These are phyloP conservation scores for Macrophya alboannulata DNA, from an alignment of 2,888 invertebrate species.

Conservation along the genomic window DNA sequence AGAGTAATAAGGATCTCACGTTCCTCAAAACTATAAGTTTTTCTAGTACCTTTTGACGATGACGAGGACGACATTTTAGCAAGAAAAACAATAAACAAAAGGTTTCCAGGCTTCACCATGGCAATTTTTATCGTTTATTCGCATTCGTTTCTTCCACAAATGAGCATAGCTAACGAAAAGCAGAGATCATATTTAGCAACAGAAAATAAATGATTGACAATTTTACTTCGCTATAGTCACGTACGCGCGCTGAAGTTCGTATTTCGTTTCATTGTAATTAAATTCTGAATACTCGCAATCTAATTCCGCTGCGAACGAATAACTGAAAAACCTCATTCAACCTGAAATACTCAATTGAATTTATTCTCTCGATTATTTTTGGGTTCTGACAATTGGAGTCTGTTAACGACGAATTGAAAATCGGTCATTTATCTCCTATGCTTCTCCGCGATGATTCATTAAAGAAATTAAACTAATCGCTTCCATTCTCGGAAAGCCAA, in stretches of 20 bases:
- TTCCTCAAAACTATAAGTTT: slow-evolving; percentile 73
- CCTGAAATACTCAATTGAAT: no score
- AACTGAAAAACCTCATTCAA: no score
- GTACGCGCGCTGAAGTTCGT: no score
- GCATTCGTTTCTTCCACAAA: background rate
- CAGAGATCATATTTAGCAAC: background rate
- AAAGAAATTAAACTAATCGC: background rate
- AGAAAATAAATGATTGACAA: background rate
- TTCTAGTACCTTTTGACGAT: slow-evolving; percentile 69
- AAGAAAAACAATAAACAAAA: slow-evolving; percentile 11
- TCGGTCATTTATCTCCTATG: no score
- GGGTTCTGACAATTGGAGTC: no score
- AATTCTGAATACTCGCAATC: no score
- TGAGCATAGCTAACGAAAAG: background rate
- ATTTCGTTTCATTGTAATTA: no score
- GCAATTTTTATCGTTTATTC: background rate
- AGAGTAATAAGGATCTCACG: slow-evolving; percentile 69
- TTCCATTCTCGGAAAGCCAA: background rate
- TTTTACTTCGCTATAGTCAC: background rate
- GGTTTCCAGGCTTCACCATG: background rate
- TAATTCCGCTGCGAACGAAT: no score
- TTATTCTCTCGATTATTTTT: no score
- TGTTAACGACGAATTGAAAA: no score
- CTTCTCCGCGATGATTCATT: background rate
- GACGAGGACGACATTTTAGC: slow-evolving; percentile 61